Evolutionary conservation across 2,888 invertebrate genomes (phyloP).

Genomic region (Euphydryas editha): DNA sequence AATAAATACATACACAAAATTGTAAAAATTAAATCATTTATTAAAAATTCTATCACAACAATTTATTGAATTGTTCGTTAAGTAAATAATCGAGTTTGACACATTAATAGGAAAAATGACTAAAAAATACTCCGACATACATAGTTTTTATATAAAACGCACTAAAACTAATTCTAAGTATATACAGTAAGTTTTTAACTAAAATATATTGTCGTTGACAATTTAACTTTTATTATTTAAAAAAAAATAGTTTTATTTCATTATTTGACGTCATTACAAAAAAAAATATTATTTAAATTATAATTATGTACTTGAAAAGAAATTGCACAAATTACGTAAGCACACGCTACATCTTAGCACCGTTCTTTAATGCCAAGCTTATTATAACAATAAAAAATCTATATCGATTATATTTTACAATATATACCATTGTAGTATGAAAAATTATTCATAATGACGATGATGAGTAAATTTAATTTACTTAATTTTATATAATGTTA

Average conservation of each 20-base stretch:
- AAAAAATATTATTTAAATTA: too few species aligned
- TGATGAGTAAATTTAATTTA: neutral
- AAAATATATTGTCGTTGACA: conserved; percentile 1
- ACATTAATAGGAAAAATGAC: neutral
- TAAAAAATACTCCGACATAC: conserved; percentile 11
- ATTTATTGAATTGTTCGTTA: neutral
- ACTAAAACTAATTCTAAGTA: conserved; percentile 12
- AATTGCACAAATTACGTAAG: neutral
- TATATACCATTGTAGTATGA: neutral
- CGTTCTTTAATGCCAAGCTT: neutral
- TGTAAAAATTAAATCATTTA: neutral
- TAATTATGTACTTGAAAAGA: neutral
- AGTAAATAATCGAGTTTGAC: neutral
- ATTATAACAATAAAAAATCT: neutral
- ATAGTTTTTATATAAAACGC: conserved; percentile 1
- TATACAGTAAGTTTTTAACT: conserved; percentile 16
- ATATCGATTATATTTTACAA: neutral
- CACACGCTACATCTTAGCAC: neutral
- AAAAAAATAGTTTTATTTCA: neutral
- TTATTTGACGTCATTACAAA: neutral
- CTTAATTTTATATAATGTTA: neutral
- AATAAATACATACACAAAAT: neutral
- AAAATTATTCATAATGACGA: neutral
- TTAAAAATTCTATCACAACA: neutral
- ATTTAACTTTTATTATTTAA: neutral